A percentile compares a stretch with the other conserved stretches of the same genome.
Evolutionary conservation across 2,113 vertebrate genomes (phyloP).

Genomic region (Phylloscopus trochiloides): DNA sequence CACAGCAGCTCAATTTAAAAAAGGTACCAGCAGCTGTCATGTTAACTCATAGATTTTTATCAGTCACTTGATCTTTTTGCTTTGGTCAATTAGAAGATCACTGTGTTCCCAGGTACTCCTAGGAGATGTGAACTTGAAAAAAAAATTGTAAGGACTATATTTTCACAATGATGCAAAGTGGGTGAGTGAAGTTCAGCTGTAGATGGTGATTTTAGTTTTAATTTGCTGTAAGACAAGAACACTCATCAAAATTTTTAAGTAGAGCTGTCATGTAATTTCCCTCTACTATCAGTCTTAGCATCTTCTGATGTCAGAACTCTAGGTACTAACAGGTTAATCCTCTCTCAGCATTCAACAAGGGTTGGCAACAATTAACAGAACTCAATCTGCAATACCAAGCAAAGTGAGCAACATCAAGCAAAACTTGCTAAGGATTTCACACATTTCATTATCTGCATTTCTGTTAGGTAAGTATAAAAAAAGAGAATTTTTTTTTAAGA

Average conservation of each 20-base stretch:
- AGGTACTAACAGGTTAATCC: conserved; percentile 27
- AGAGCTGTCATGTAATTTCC: not conserved
- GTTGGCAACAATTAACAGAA: not conserved
- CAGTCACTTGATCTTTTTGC: not conserved
- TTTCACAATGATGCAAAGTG: not conserved
- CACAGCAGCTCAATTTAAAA: not conserved
- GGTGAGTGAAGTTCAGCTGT: not conserved
- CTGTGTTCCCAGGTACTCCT: not conserved
- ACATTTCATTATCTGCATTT: conserved; percentile 12
- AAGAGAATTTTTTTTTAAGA: not conserved
- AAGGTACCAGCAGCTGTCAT: not conserved
- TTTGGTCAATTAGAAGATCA: not conserved
- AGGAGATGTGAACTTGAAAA: not conserved
- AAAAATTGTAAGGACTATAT: not conserved
- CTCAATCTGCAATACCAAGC: not conserved
- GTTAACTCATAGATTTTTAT: not conserved
- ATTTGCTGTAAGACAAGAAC: not conserved
- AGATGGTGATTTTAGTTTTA: not conserved
- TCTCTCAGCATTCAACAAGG: not conserved
- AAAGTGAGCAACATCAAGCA: not conserved
- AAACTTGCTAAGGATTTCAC: conserved; percentile 8
- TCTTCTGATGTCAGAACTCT: not conserved
- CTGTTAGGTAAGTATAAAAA: not conserved
- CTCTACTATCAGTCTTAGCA: not conserved
- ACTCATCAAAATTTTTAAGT: not conserved